phyloP scores from a whole-genome alignment of 2,113 vertebrate genomes.

The Heterochromis multidens region DNA sequence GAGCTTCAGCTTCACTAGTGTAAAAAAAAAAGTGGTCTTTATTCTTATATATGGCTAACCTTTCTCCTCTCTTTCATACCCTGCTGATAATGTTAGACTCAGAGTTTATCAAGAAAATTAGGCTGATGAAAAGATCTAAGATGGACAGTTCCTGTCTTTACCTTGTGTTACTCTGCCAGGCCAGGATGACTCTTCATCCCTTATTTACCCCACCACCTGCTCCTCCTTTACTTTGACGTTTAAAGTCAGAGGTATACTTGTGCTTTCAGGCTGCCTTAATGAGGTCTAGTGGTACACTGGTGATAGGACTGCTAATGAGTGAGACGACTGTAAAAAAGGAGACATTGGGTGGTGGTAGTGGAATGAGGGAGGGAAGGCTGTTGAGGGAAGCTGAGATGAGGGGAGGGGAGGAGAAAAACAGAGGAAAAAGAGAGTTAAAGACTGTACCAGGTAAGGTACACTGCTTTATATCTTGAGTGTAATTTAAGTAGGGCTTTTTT shows the following conservation, averaged over 20 bases:
- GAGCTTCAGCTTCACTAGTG: not conserved
- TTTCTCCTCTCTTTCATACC: conserved; percentile 21
- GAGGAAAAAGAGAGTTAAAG: conserved; percentile 2
- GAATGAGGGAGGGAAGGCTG: not conserved
- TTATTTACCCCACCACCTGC: conserved; percentile 35
- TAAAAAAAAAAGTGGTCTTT: not conserved
- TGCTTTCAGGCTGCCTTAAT: conserved; percentile 64
- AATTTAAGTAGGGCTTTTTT: conserved; percentile 87
- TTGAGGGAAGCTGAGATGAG: not conserved
- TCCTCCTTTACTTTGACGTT: conserved; percentile 63
- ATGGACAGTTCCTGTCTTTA: conserved; percentile 26
- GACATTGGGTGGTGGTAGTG: not conserved
- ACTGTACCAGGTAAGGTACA: conserved; percentile 72
- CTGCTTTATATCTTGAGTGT: conserved; percentile 83
- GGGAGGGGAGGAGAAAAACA: not conserved
- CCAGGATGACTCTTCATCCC: conserved; percentile 48
- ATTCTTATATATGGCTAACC: conserved; percentile 9
- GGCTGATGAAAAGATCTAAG: conserved; percentile 43
- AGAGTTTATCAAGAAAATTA: conserved; percentile 62
- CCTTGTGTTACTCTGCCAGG: conserved; percentile 57
- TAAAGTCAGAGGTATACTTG: conserved; percentile 57
- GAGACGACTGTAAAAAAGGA: not conserved
- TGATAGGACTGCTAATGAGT: conserved; percentile 72
- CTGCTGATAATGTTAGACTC: conserved; percentile 35
- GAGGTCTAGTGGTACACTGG: not conserved